A percentile compares a stretch with the other conserved stretches of the same genome.
These are phyloP conservation scores for Pycnomerus fuliginosus DNA, from an alignment of 2,888 invertebrate species.

Conservation along the genomic window DNA sequence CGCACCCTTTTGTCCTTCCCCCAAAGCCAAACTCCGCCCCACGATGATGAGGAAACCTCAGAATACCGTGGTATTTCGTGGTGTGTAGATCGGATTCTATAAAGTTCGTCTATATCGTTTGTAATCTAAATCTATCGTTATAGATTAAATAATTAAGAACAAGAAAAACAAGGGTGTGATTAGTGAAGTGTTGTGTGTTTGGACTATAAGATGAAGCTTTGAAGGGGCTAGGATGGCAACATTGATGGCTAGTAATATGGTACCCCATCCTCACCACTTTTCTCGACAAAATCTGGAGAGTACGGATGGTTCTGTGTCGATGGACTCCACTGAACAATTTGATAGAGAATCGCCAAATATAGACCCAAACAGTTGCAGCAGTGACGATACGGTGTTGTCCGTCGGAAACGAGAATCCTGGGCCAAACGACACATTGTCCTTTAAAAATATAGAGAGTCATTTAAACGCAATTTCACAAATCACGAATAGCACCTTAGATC, in stretches of 20 bases:
- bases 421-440: conserved; percentile 52
- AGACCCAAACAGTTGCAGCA: conserved; percentile 66
- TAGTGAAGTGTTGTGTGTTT: conserved; percentile 12
- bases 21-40: conserved; percentile 43
- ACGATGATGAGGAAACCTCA: conserved; percentile 38
- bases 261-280: conserved; percentile 40
- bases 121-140: no score
- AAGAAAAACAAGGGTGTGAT: no score
- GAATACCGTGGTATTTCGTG: conserved; percentile 47
- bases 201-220: conserved; percentile 5
- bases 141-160: no score
- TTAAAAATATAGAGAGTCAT: conserved; percentile 69
- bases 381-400: conserved; percentile 78
- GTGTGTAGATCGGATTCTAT: conserved; percentile 43
- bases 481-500: conserved; percentile 54
- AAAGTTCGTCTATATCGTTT: no score
- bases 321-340: conserved; percentile 48
- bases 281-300: conserved; percentile 40
- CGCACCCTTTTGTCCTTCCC: conserved; percentile 36
- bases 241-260: conserved; percentile 39
- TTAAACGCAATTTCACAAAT: conserved; percentile 68
- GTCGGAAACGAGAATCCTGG: conserved; percentile 73
- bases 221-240: conserved; percentile 37
- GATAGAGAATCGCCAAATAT: conserved; percentile 51
- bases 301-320: conserved; percentile 46